These are phyloP conservation scores for Hanleya hanleyi DNA, from an alignment of 2,888 invertebrate genomes.

Conservation along the genomic window DNA sequence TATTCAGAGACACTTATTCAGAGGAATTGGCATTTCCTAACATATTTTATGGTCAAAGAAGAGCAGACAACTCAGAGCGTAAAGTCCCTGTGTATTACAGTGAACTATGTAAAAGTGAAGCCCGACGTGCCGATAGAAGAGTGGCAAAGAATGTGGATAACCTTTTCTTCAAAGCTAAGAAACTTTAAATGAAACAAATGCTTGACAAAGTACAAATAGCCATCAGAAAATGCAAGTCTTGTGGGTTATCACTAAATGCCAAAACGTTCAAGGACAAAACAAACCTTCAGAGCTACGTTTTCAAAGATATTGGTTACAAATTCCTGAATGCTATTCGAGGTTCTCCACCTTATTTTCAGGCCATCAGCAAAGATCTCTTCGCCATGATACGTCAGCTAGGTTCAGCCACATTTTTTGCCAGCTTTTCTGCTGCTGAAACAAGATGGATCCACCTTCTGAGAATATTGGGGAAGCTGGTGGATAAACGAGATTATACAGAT, in stretches of 20 bases:
- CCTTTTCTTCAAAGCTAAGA: conserved; percentile 39
- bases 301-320: background rate
- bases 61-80: conserved; percentile 21
- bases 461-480: conserved; percentile 14
- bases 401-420: conserved; percentile 29
- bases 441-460: conserved; percentile 29
- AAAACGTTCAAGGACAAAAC: background rate
- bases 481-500: conserved; percentile 7
- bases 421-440: conserved; percentile 38
- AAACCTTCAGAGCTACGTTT: background rate
- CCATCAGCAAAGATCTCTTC: conserved; percentile 31
- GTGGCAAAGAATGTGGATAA: conserved; percentile 28
- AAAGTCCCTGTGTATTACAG: conserved; percentile 26
- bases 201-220: background rate
- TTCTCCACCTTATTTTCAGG: conserved; percentile 35
- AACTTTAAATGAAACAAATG: conserved; percentile 33
- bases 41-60: conserved; percentile 32
- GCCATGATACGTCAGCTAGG: conserved; percentile 32
- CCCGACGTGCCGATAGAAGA: conserved; percentile 26
- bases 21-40: conserved; percentile 36
- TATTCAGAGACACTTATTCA: conserved; percentile 27
- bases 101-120: conserved; percentile 25
- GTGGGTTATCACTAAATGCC: background rate
- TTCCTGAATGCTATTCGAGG: conserved; percentile 18
- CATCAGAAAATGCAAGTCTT: background rate